Evolutionary conservation across 2,888 invertebrate species (phyloP).

Genomic region (Caenorhabditis sp.): DNA sequence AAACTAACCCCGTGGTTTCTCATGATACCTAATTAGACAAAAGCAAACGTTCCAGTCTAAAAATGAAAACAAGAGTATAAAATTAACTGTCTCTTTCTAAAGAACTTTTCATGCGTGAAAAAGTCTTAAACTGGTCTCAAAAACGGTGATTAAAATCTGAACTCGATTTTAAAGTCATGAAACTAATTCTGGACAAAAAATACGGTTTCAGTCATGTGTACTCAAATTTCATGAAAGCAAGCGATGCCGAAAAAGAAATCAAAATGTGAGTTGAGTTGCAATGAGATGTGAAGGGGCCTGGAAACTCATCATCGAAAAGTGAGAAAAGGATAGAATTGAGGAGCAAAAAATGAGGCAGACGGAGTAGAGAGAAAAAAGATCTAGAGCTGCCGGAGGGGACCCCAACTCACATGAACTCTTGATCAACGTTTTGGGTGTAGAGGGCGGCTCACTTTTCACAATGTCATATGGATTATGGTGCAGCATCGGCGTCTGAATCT

Average conservation of each 20-base stretch:
- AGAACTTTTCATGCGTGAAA: too few relatives aligned
- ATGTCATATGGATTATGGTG: slow-evolving; percentile 76
- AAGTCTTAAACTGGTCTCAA: too few relatives aligned
- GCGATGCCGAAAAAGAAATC: neutral
- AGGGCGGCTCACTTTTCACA: slow-evolving; percentile 71
- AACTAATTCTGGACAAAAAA: neutral
- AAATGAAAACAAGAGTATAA: too few relatives aligned
- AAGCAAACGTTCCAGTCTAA: too few relatives aligned
- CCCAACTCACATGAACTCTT: slow-evolving; percentile 67
- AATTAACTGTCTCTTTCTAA: too few relatives aligned
- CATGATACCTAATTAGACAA: too few relatives aligned
- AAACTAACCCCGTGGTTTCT: too few relatives aligned
- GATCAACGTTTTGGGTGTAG: slow-evolving; percentile 65
- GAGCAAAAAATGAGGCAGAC: slow-evolving; percentile 17
- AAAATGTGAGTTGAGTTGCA: neutral
- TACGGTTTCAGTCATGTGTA: neutral
- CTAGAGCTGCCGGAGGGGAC: neutral
- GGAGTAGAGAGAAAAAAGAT: neutral
- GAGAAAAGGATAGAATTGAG: neutral
- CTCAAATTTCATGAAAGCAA: slow-evolving; percentile 5
- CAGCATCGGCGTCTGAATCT: slow-evolving; percentile 68
- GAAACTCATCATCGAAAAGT: slow-evolving; percentile 15
- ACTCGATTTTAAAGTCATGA: neutral
- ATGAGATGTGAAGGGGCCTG: neutral
- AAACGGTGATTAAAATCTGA: neutral